Evolutionary conservation across 2,797 vertebrate species (phyloP).

Genomic region (Rhinella marina): DNA sequence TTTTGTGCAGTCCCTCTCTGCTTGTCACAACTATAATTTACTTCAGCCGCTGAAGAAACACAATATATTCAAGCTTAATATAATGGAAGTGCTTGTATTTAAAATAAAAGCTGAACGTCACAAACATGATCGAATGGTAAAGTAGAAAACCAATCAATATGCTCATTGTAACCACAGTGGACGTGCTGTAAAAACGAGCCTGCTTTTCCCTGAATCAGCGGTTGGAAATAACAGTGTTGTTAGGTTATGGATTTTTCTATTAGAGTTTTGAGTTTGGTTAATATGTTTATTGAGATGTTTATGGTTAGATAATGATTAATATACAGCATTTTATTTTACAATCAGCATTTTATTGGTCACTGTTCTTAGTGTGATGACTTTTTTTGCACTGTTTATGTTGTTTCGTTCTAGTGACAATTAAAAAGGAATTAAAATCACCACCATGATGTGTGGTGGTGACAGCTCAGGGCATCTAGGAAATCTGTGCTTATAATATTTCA

Average conservation of each 20-base stretch:
- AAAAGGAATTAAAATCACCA: neutral
- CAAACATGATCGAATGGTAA: slow-evolving; percentile 27
- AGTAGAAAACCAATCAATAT: slow-evolving; percentile 28
- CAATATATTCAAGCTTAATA: neutral
- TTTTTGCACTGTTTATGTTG: neutral
- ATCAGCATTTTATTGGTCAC: neutral
- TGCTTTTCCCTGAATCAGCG: slow-evolving; percentile 2
- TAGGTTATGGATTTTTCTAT: slow-evolving; percentile 20
- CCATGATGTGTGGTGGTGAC: neutral
- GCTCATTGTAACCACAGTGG: neutral
- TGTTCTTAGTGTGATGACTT: neutral
- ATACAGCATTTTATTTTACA: neutral
- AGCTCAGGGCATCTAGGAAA: neutral
- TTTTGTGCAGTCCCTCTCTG: neutral
- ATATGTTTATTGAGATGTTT: slow-evolving; percentile 11
- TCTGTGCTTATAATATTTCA: neutral
- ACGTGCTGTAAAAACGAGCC: neutral
- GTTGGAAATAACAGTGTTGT: slow-evolving; percentile 24
- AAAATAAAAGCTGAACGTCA: neutral
- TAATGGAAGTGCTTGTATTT: neutral
- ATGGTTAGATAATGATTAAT: slow-evolving; percentile 15
- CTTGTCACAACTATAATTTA: neutral
- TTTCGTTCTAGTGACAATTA: neutral
- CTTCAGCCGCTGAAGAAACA: neutral
- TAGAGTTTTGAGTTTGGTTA: slow-evolving; percentile 12